Evolutionary conservation across 1,140 invertebrate species (phyloP), one percentile per base, ranked within the genome.

Genomic region (Anastrepha ludens): DNA sequence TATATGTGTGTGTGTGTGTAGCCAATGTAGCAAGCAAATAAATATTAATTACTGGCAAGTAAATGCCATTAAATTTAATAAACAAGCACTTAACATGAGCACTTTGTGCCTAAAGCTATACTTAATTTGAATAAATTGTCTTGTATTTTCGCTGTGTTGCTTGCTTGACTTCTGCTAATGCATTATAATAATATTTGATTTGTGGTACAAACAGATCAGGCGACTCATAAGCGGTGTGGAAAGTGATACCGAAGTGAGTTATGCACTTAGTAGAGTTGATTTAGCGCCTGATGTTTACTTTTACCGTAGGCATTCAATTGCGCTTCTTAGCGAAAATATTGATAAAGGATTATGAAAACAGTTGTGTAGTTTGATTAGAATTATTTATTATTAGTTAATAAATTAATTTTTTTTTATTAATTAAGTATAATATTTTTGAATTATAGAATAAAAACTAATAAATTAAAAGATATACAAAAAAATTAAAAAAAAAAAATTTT

Each of bases 31-130:
- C 70, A 74, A 74, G 13, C 41, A 74, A 74, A 74, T 74, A 74
- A 74, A 47, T 74, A 47, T 74, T 74, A 74, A 74, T 74, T 74
- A 74, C 44, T 74, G 70, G 29, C 44, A 74, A n/a, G 70, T 47
- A 74, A 47, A 74, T 47, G 44, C 17, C 13, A 74, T 39, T 67
- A 67, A 47, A 47, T 74, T 62, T 74, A 74, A 74, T 74, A 74
- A 74, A 74, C 70, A 74, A 9, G 70, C 44, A 17, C 15, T 74
- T 47, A 29, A 74, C n/a, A 74, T 74, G 17, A 74, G 4, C 70
- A 74, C n/a, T 44, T 4, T 11, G 29, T 41, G 70, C 70, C 70
- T 74, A 6, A 50, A 74, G 70, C 41, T 74, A 74, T 50, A 15
- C 70, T n/a, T 5, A 5, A 17, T 50, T 74, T n/a, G 47, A 74